Conservation (phyloP, 2,113 vertebrate genomes). For the Cyprinodon tularosa region DNA sequence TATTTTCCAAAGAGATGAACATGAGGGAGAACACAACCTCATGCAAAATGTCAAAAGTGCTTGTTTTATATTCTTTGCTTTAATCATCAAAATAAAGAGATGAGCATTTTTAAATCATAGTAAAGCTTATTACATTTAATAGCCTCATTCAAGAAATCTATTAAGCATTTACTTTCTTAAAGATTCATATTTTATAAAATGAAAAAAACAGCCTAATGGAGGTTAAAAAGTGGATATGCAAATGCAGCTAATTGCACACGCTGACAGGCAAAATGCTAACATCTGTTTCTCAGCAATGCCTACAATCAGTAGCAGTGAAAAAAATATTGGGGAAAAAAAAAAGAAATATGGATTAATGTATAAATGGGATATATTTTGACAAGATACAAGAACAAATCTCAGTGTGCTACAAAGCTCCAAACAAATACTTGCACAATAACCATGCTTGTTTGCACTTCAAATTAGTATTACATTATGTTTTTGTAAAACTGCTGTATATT, state of each 20-base stretch:
- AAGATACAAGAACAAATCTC: slow-evolving; percentile 70
- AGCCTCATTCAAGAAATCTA: slow-evolving; percentile 8
- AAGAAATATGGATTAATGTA: slow-evolving; percentile 60
- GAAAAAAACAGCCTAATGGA: slow-evolving; percentile 58
- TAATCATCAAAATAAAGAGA: not conserved
- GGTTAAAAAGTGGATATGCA: slow-evolving; percentile 76
- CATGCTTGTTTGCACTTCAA: slow-evolving; percentile 59
- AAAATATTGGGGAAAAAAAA: slow-evolving; percentile 66
- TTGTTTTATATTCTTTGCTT: slow-evolving; percentile 7
- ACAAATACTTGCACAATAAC: slow-evolving; percentile 71
- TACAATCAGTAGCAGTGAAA: slow-evolving; percentile 63
- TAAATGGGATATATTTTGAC: slow-evolving; percentile 73
- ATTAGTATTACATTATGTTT: slow-evolving; percentile 38
- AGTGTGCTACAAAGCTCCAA: slow-evolving; percentile 56
- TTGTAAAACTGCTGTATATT: slow-evolving; percentile 36
- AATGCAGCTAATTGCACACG: slow-evolving; percentile 82
- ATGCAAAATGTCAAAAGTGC: not conserved
- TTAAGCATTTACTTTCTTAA: slow-evolving; percentile 35
- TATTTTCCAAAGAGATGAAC: slow-evolving; percentile 36
- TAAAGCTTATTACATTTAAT: not conserved
- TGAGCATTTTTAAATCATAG: not conserved
- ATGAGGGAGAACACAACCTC: slow-evolving; percentile 29
- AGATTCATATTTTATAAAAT: slow-evolving; percentile 70
- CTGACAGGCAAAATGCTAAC: slow-evolving; percentile 81
- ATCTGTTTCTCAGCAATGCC: slow-evolving; percentile 78